A percentile compares a stretch with the other conserved stretches of the same genome.
Evolutionary conservation across 2,797 vertebrate species (phyloP).

Genomic region (Euthynnus affinis): DNA sequence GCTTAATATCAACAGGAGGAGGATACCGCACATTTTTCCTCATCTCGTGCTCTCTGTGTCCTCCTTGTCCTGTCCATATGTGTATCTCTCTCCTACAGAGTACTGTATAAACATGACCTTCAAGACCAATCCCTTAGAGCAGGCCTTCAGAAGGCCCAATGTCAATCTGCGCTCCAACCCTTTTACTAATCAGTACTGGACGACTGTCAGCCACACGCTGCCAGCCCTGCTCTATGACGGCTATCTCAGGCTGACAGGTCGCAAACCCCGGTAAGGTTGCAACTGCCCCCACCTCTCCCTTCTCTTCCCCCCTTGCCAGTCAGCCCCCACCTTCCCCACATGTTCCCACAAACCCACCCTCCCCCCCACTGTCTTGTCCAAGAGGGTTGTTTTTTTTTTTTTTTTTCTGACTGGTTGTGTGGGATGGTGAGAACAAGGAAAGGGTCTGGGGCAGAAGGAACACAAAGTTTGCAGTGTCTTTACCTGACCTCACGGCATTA

Average conservation of each 20-base stretch:
- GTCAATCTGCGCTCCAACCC: constrained; percentile 89
- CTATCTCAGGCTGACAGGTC: constrained; percentile 92
- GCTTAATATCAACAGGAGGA: constrained; percentile 15
- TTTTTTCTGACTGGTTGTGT: constrained; percentile 63
- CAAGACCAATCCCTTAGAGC: constrained; percentile 92
- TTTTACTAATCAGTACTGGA: constrained; percentile 90
- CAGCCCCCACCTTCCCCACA: constrained; percentile 34
- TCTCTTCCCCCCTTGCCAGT: constrained; percentile 44
- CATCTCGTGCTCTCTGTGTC: constrained; percentile 69
- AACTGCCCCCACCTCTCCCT: constrained; percentile 71
- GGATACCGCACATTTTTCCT: constrained; percentile 30
- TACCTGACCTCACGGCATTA: constrained; percentile 41
- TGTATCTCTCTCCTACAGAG: constrained; percentile 89
- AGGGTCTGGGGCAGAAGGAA: constrained; percentile 53
- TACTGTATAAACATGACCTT: constrained; percentile 89
- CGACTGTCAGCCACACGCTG: constrained; percentile 87
- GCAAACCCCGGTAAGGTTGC: constrained; percentile 94
- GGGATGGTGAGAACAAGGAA: constrained; percentile 61
- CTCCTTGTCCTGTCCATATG: constrained; percentile 67
- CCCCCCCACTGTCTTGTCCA: constrained; percentile 59
- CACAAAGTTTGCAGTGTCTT: constrained; percentile 64
- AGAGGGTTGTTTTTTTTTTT: constrained; percentile 33
- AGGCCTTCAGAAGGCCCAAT: constrained; percentile 90
- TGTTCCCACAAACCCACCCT: constrained; percentile 53
- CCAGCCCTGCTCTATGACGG: constrained; percentile 90